phyloP scores from a whole-genome alignment of 2,888 invertebrate genomes.

The Pheosia gnoma region DNA sequence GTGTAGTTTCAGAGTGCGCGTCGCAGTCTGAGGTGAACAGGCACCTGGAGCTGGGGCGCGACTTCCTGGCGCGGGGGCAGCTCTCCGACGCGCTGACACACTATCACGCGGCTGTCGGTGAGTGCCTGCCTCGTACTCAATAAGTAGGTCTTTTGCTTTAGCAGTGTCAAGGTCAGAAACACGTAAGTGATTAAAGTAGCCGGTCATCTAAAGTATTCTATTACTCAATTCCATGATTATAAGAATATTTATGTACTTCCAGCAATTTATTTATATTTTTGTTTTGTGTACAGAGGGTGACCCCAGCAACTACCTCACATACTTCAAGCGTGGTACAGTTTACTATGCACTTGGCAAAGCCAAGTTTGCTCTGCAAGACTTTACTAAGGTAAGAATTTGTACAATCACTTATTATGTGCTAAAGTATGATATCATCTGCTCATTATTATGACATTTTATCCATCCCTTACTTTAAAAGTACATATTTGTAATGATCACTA shows the following conservation, averaged over 20 bases:
- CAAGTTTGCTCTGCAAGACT: constrained; percentile 96
- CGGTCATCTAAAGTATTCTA: background rate
- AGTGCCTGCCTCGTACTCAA: constrained; percentile 52
- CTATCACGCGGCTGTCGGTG: constrained; percentile 98
- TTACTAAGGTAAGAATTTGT: constrained; percentile 86
- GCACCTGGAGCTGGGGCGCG: constrained; percentile 97
- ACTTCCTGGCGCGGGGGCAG: constrained; percentile 96
- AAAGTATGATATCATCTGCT: too few relatives aligned
- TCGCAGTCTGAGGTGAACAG: constrained; percentile 92
- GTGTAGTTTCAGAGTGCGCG: constrained; percentile 88
- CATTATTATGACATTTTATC: background rate
- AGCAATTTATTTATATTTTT: background rate
- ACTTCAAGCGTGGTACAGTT: constrained; percentile 97
- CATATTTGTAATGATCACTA: background rate
- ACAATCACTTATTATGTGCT: background rate
- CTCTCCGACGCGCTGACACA: constrained; percentile 98
- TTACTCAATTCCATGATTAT: background rate
- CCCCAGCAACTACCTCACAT: constrained; percentile 97
- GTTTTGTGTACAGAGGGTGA: constrained; percentile 90
- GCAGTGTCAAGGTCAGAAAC: constrained; percentile 16
- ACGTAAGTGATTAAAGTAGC: background rate
- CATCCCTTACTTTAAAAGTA: background rate
- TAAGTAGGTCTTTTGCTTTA: constrained; percentile 1
- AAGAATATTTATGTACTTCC: background rate
- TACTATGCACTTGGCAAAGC: constrained; percentile 98